Conservation (phyloP, 92 coral and sea anemone genomes). For the Porites evermanni region DNA sequence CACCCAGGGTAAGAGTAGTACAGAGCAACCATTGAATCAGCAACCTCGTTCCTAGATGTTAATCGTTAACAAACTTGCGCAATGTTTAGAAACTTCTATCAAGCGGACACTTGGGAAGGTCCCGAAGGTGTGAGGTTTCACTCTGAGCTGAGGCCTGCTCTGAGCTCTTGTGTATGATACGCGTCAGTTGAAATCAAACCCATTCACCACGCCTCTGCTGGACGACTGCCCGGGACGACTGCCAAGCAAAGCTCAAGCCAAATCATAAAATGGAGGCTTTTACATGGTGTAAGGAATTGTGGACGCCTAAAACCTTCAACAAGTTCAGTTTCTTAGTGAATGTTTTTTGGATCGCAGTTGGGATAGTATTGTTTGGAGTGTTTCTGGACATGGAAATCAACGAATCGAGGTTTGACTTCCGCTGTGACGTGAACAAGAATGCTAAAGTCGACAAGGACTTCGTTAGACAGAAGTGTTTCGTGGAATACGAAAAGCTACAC, state of each 20-base stretch:
- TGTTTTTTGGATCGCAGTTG: neutral
- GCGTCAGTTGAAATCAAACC: too few relatives aligned
- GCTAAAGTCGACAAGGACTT: neutral
- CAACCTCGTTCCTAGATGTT: too few relatives aligned
- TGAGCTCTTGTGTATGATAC: too few relatives aligned
- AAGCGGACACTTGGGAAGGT: too few relatives aligned
- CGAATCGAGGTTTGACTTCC: neutral
- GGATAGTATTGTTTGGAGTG: neutral
- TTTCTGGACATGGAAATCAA: neutral
- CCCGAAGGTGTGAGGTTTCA: too few relatives aligned
- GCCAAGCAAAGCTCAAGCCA: too few relatives aligned
- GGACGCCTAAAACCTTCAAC: neutral
- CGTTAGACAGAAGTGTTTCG: neutral
- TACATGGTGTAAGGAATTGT: neutral
- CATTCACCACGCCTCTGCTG: too few relatives aligned
- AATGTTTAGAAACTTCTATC: too few relatives aligned
- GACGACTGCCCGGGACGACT: rapidly evolving
- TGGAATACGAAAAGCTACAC: neutral
- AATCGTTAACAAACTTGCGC: too few relatives aligned
- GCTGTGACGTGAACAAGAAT: neutral
- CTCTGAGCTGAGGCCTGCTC: too few relatives aligned
- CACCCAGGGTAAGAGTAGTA: too few relatives aligned
- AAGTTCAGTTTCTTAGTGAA: neutral
- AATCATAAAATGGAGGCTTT: neutral
- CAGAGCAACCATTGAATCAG: too few relatives aligned